phyloP scores from a whole-genome alignment of 2,888 invertebrate species.

The Leptopilina syphax region DNA sequence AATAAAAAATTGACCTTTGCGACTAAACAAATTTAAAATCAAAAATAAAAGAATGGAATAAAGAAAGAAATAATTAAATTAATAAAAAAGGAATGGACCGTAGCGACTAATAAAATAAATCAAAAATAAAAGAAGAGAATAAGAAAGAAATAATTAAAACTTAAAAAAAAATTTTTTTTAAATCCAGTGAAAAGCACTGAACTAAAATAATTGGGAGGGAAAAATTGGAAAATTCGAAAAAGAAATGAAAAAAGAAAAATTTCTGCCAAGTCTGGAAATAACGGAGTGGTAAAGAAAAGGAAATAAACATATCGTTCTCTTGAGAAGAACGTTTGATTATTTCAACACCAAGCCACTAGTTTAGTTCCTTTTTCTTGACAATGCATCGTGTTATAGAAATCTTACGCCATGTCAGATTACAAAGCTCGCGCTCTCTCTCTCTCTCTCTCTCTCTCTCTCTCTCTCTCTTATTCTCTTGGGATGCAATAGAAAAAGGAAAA shows the following conservation, averaged over 20 bases:
- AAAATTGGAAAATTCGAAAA: neutral
- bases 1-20: too few species aligned
- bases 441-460: too few species aligned
- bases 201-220: neutral
- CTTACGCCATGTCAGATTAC: constrained; percentile 40
- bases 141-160: too few species aligned
- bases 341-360: neutral
- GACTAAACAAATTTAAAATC: too few species aligned
- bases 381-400: constrained; percentile 27
- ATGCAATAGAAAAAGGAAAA: constrained; percentile 23
- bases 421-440: neutral
- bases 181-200: neutral
- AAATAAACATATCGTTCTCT: constrained; percentile 10
- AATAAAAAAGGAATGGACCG: too few species aligned
- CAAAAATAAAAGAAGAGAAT: too few species aligned
- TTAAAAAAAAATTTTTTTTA: neutral
- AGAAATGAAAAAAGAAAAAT: neutral
- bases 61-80: too few species aligned
- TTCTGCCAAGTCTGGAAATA: neutral
- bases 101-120: too few species aligned
- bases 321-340: neutral
- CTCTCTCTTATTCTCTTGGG: too few species aligned
- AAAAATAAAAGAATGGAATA: too few species aligned
- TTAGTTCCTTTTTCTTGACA: constrained; percentile 5
- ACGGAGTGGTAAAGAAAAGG: neutral